Base-by-base conservation (phyloP, 1,140 invertebrate species). In the Drosophila lowei region DNA sequence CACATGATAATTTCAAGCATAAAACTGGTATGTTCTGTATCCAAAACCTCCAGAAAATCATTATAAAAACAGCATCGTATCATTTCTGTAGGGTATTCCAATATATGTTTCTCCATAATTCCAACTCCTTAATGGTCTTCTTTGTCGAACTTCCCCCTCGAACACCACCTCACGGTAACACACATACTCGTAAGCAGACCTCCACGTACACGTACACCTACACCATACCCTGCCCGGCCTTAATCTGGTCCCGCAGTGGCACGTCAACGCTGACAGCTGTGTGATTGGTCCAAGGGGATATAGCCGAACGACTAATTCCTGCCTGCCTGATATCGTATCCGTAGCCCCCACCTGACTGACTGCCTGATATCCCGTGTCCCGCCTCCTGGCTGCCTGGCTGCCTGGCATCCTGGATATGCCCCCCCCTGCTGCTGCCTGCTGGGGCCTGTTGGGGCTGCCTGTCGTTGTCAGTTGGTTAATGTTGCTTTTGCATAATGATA, bases 221-320 rank as follows among this genome's bases (percentile, higher is more conserved):
- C 11, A 13, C 34, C 34, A 13, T 13, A 38, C 34, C 34, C 34
- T 38, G 11, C 52, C 54, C 59, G 2, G 5, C 23, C 23, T 49
- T 44, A 77, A 65, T 70, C 79, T 66, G 53, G 54, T 58, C 72
- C 46, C 44, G 28, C 68, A 59, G 47, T 30, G 44, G 43, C 30
- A 49, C 53, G 80, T 86, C 81, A 84, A 18, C 64, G 60, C 60
- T 70, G 77, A 77, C 81, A 80, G 47, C 63, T 46, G 72, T 59
- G 72, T 57, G 72, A 84, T 79, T 75, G 76, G 59, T 72, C 60
- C 54, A 60, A 54, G 57, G 79, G 76, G 60, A 74, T 54, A 56
- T 46, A 6, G 59, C 11, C 34, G 16, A 65, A 9, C 6, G 13
- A 63, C 62, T 65, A 66, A 67, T 67, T 66, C 48, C 64, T 23